Percentiles rank a stretch among this genome's conserved stretches.
Conservation (phyloP, 2,888 invertebrate species). For the Abrostola tripartita region DNA sequence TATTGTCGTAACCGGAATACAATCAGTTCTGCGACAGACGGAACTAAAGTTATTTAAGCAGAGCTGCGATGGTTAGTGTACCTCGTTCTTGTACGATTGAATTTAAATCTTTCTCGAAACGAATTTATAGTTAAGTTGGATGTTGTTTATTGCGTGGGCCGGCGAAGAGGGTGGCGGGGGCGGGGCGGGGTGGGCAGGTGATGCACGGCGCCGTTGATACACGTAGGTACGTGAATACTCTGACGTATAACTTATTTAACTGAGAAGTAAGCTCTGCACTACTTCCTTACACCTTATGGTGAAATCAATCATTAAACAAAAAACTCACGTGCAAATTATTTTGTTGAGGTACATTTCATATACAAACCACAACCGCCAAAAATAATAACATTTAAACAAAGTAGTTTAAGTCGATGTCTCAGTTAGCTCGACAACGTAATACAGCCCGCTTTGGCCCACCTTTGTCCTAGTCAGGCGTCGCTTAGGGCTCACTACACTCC, state of each 20-base stretch:
- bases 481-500: too few relatives aligned
- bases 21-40: conserved; percentile 34
- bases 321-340: background rate
- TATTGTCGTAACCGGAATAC: conserved; percentile 40
- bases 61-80: conserved; percentile 20
- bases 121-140: conserved; percentile 38
- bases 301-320: background rate
- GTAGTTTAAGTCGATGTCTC: too few relatives aligned
- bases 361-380: background rate
- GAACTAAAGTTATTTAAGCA: conserved; percentile 38
- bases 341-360: background rate
- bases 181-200: background rate
- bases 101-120: conserved; percentile 44
- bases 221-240: background rate
- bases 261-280: conserved; percentile 1
- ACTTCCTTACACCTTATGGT: background rate
- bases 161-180: background rate
- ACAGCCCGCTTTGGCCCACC: background rate
- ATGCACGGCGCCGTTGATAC: background rate
- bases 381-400: too few relatives aligned
- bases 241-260: conserved; percentile 7
- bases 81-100: conserved; percentile 22
- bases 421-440: too few relatives aligned
- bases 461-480: background rate
- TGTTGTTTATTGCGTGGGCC: conserved; percentile 28